Conservation (phyloP, 2,888 invertebrate species). For the Encarsia formosa region DNA sequence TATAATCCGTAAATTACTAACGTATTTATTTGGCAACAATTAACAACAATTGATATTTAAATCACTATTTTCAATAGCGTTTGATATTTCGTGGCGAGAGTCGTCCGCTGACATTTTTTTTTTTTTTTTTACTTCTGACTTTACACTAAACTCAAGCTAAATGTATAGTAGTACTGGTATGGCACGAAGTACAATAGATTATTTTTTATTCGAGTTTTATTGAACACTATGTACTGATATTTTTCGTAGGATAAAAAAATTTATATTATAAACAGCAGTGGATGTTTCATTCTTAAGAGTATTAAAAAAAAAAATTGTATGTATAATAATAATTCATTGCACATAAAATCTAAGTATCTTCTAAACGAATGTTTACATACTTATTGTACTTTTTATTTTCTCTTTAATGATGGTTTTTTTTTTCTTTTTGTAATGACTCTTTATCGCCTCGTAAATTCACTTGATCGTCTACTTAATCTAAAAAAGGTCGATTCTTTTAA, state of each 20-base stretch:
- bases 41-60: slow-evolving; percentile 46
- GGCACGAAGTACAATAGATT: slow-evolving; percentile 21
- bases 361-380: neutral
- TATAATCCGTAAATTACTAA: slow-evolving; percentile 19
- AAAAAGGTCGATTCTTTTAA: slow-evolving; percentile 15
- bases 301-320: slow-evolving; percentile 11
- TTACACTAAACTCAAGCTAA: slow-evolving; percentile 13
- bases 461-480: slow-evolving; percentile 15
- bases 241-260: slow-evolving; percentile 22
- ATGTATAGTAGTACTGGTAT: slow-evolving; percentile 14
- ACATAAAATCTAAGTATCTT: slow-evolving; percentile 13
- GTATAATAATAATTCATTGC: slow-evolving; percentile 15
- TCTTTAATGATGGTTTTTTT: slow-evolving; percentile 10
- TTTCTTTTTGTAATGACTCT: slow-evolving; percentile 7
- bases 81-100: slow-evolving; percentile 20
- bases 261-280: slow-evolving; percentile 19
- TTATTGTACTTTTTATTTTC: slow-evolving; percentile 12
- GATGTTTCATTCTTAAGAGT: slow-evolving; percentile 12
- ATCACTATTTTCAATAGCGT: slow-evolving; percentile 24
- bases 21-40: slow-evolving; percentile 49
- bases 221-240: slow-evolving; percentile 18
- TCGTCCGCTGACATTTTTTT: slow-evolving; percentile 10
- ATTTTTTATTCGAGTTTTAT: neutral
- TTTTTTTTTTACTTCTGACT: slow-evolving; percentile 7
- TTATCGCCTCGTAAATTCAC: slow-evolving; percentile 4